Evolutionary conservation across 92 coral and sea anemone genomes (phyloP), one percentile per base, ranked within the genome.

Genomic region (Parazoanthus darwini): DNA sequence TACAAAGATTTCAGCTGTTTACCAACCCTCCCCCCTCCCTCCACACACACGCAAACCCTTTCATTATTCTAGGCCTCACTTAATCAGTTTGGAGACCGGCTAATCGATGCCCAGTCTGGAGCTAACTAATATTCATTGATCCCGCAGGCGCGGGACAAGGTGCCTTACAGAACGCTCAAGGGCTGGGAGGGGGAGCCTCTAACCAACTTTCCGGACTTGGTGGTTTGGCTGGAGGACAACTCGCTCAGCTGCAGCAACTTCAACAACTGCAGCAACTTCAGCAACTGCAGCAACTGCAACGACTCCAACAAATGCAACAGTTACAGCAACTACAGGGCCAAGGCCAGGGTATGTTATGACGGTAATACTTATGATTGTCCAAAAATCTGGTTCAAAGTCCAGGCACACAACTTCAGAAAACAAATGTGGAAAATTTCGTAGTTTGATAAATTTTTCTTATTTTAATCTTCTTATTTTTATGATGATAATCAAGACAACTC

Each of bases 191-290:
- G 44, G 89, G 91, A 35, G 86, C 88, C 88, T 79, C 76, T 71
- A 82, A 82, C 90, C 89, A 86, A 25, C 67, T 74, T 5, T 74
- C 82, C 22, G 73, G 74, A 54, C 82, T 75, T 26, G 86, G 86
- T 1, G 77, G 86, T 5, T 68, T 82, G 86, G 86, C 86, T n/a
- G 66, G 86, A 10, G 86, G 86, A 38, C 86, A 82, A 43, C 63
- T 82, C 13, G 65, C 70, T 15, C 92, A 90, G 22, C n/a, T 90
- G 18, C 92, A 86, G 71, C 82, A 54, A 79, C 37, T 90, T 66
- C 92, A 42, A 26, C 89, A 90, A 33, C 65, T 90, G 36, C 87
- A 86, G 59, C 85, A 85, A 48, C 82, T 90, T 54, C 88, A 85
- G 56, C 85, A 70, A 23, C 82, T 85, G 74, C 79, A n/a, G n/a